Percentiles rank a stretch among this genome's conserved stretches.
Evolutionary conservation across 2,797 vertebrate genomes (phyloP).

Genomic region (Aselliscus stoliczkanus): DNA sequence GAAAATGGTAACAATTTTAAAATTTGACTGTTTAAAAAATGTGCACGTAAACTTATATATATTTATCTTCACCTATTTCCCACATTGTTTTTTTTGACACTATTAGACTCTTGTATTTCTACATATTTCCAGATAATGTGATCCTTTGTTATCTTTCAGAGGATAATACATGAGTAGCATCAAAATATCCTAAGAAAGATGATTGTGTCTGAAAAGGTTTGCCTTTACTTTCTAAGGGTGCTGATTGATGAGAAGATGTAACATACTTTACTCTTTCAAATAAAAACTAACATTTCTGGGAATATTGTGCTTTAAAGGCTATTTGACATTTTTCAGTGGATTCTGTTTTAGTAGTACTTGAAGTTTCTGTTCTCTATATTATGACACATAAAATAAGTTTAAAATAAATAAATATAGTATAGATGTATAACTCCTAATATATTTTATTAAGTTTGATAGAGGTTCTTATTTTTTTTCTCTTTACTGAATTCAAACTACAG

Average conservation of each 20-base stretch:
- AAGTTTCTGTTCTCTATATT: not conserved
- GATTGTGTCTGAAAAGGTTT: not conserved
- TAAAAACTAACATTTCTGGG: not conserved
- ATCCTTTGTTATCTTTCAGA: constrained; percentile 7
- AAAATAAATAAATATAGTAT: not conserved
- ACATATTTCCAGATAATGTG: not conserved
- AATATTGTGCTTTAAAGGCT: not conserved
- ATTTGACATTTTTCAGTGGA: not conserved
- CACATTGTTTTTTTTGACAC: not conserved
- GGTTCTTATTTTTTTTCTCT: not conserved
- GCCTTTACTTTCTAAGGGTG: not conserved
- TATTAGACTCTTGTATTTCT: not conserved
- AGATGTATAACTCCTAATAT: not conserved
- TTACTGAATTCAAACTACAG: not conserved
- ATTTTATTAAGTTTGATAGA: not conserved
- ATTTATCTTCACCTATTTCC: not conserved
- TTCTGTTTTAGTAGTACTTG: not conserved
- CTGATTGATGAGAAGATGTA: not conserved
- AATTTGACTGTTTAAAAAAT: not conserved
- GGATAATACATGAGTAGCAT: not conserved
- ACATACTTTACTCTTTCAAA: not conserved
- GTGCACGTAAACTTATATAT: not conserved
- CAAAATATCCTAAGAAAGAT: not conserved
- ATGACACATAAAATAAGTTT: not conserved
- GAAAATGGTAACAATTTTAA: not conserved